Evolutionary conservation across 2,797 vertebrate genomes (phyloP).

Genomic region (Anabacerthia variegaticeps): DNA sequence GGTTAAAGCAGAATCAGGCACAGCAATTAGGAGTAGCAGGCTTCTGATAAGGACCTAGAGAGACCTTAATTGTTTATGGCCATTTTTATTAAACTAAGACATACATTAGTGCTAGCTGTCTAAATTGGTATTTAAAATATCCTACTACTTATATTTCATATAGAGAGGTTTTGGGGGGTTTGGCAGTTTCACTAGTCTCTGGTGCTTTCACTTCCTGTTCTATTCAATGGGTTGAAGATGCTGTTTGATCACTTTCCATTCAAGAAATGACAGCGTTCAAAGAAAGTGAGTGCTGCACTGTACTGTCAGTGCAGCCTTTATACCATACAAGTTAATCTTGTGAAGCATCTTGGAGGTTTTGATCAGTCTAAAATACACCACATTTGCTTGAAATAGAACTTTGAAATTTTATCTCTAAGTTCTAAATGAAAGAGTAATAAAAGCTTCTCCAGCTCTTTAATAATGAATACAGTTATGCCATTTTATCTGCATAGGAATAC

Average conservation of each 20-base stretch:
- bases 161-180: background rate
- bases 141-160: background rate
- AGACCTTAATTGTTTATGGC: background rate
- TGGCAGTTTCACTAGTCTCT: background rate
- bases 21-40: background rate
- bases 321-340: background rate
- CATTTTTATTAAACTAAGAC: background rate
- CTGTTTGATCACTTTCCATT: background rate
- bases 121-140: background rate
- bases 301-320: constrained; percentile 12
- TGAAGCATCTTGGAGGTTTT: constrained; percentile 18
- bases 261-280: background rate
- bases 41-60: background rate
- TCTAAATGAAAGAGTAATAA: constrained; percentile 43
- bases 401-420: constrained; percentile 54
- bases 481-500: constrained; percentile 36
- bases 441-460: constrained; percentile 45
- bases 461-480: constrained; percentile 31
- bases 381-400: constrained; percentile 46
- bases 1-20: background rate
- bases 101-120: background rate
- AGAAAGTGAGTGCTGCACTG: background rate
- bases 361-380: constrained; percentile 47
- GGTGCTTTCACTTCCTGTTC: background rate
- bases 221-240: background rate